These are phyloP conservation scores for Dipodomys ordii DNA, from an alignment of 2,113 vertebrate genomes.

Conservation along the genomic window DNA sequence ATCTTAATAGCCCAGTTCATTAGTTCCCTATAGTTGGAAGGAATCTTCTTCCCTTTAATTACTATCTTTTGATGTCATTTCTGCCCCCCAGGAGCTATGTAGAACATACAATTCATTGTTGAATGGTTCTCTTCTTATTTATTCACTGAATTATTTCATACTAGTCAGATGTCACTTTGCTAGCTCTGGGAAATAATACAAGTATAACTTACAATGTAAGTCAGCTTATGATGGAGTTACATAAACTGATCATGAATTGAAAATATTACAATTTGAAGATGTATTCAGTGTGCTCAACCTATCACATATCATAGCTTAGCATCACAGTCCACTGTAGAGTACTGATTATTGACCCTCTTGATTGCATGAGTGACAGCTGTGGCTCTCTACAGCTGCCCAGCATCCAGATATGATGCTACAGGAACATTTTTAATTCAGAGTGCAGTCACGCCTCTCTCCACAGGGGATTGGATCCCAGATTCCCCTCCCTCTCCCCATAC, in stretches of 20 bases:
- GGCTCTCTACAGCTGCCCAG: background rate
- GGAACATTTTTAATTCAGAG: background rate
- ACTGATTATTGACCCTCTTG: background rate
- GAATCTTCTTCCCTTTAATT: background rate
- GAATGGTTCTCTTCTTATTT: background rate
- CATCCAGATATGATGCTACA: background rate
- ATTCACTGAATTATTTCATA: background rate
- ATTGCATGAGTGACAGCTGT: background rate
- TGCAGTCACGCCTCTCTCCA: background rate
- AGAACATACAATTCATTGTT: slow-evolving; percentile 2
- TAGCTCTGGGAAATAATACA: slow-evolving; percentile 3
- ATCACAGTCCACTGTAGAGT: background rate
- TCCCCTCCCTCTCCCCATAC: background rate
- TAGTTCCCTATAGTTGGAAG: background rate
- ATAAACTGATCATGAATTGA: background rate
- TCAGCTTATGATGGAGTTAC: background rate
- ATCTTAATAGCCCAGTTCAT: background rate
- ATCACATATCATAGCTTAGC: background rate
- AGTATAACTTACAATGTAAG: too few species aligned
- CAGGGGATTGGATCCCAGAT: background rate
- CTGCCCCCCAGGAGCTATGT: background rate
- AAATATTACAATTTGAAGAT: background rate
- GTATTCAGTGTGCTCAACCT: background rate
- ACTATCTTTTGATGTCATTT: slow-evolving; percentile 13
- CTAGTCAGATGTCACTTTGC: background rate